phyloP scores from a whole-genome alignment of 2,888 invertebrate species.

The Luperina testacea region DNA sequence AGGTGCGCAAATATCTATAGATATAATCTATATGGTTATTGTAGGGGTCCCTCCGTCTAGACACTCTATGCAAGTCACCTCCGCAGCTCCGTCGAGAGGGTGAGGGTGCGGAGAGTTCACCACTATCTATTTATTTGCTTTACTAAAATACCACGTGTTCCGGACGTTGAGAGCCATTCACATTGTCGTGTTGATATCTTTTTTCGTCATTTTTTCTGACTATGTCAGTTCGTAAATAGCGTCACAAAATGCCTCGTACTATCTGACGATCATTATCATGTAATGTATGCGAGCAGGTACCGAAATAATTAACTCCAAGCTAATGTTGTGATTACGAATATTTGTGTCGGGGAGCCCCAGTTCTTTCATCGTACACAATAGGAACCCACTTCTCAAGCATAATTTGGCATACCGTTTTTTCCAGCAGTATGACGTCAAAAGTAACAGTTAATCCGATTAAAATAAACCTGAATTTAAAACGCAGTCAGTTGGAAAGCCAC shows the following conservation, averaged over 20 bases:
- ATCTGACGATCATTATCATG: conserved; percentile 40
- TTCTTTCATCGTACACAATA: conserved; percentile 82
- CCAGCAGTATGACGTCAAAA: conserved; percentile 79
- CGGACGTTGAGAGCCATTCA: conserved; percentile 79
- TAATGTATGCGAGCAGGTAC: conserved; percentile 51
- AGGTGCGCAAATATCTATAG: conserved; percentile 71
- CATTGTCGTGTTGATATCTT: conserved; percentile 62
- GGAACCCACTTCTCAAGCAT: conserved; percentile 86
- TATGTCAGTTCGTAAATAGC: conserved; percentile 24
- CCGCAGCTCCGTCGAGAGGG: conserved; percentile 81
- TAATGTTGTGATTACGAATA: conserved; percentile 59
- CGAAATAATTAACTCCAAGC: conserved; percentile 59
- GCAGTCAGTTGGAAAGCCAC: conserved; percentile 74
- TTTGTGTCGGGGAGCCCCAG: conserved; percentile 69
- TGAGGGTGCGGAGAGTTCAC: conserved; percentile 85
- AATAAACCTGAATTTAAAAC: conserved; percentile 78
- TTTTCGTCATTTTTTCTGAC: conserved; percentile 39
- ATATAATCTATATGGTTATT: conserved; percentile 72
- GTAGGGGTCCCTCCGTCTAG: conserved; percentile 87
- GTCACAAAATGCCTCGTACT: conserved; percentile 27
- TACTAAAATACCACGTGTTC: conserved; percentile 83
- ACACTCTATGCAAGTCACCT: conserved; percentile 87
- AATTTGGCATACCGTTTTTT: conserved; percentile 88
- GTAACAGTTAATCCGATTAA: conserved; percentile 83
- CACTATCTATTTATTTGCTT: conserved; percentile 88